These are phyloP conservation scores for Lerema accius DNA, from an alignment of 1,140 invertebrate species.

Conservation along the genomic window DNA sequence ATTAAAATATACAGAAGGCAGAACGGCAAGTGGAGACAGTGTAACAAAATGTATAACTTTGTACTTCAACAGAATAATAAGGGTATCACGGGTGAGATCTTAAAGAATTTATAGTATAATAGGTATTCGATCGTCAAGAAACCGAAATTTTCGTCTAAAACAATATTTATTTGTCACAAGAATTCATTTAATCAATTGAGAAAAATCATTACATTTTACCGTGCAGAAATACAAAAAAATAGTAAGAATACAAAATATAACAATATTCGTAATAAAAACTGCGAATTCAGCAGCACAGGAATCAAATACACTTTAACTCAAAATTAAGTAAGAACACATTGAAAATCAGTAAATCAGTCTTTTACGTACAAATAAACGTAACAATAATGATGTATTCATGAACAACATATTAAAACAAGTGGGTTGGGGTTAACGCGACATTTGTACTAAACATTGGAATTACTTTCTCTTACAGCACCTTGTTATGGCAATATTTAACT, in stretches of 20 bases:
- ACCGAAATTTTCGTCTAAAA: background rate
- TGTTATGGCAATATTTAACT: constrained; percentile 43
- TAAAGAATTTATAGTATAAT: background rate
- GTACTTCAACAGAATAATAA: constrained; percentile 15
- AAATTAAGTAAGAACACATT: constrained; percentile 54
- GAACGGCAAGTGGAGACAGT: constrained; percentile 46
- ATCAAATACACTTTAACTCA: constrained; percentile 38
- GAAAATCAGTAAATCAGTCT: constrained; percentile 63
- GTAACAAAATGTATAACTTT: constrained; percentile 32
- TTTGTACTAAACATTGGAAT: constrained; percentile 59
- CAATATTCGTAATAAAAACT: no score
- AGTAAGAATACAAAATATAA: no score
- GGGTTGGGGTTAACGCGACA: constrained; percentile 33
- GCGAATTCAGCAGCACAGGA: constrained; percentile 28
- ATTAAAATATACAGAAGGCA: constrained; percentile 53
- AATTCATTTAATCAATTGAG: no score
- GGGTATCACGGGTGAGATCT: background rate
- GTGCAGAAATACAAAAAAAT: no score
- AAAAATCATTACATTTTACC: no score
- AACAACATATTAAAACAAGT: constrained; percentile 37
- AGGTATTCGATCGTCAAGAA: no score
- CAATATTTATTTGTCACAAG: no score
- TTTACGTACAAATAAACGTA: constrained; percentile 51
- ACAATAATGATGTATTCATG: constrained; percentile 38
- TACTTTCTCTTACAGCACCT: constrained; percentile 50